A percentile compares a stretch with the other conserved stretches of the same genome.
Conservation (phyloP, 2,888 invertebrate species). For the Trachelus troglodyta region DNA sequence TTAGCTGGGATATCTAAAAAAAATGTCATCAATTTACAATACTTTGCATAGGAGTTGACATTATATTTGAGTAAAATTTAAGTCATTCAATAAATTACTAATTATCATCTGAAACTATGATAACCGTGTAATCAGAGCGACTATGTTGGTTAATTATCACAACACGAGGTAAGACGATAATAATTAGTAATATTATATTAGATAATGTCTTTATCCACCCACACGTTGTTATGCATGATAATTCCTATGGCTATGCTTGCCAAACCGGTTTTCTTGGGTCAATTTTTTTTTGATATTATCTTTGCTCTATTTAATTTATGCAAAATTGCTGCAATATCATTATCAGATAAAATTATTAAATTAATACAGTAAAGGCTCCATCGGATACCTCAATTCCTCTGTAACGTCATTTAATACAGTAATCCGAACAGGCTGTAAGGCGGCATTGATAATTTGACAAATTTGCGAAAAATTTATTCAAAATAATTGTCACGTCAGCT, state of each 20-base stretch:
- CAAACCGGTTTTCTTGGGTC: background rate
- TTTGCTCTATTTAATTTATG: background rate
- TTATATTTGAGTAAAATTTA: background rate
- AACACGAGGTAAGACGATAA: background rate
- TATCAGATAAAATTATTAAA: background rate
- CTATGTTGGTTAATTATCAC: background rate
- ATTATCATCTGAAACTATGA: background rate
- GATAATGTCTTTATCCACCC: background rate
- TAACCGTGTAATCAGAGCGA: background rate
- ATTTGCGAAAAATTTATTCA: background rate
- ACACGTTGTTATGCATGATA: background rate
- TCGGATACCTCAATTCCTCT: background rate
- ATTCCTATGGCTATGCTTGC: background rate
- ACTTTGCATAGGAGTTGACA: background rate
- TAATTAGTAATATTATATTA: background rate
- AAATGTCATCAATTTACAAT: background rate
- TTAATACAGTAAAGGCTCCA: background rate
- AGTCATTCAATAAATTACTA: background rate
- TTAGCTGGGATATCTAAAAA: constrained; percentile 88
- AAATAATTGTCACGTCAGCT: background rate
- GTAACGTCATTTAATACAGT: background rate
- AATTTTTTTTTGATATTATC: background rate
- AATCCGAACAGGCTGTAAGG: background rate
- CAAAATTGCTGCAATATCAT: background rate
- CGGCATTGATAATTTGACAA: background rate